These are phyloP conservation scores for Chelonus formosanus DNA, from an alignment of 2,888 invertebrate species.

Conservation along the genomic window DNA sequence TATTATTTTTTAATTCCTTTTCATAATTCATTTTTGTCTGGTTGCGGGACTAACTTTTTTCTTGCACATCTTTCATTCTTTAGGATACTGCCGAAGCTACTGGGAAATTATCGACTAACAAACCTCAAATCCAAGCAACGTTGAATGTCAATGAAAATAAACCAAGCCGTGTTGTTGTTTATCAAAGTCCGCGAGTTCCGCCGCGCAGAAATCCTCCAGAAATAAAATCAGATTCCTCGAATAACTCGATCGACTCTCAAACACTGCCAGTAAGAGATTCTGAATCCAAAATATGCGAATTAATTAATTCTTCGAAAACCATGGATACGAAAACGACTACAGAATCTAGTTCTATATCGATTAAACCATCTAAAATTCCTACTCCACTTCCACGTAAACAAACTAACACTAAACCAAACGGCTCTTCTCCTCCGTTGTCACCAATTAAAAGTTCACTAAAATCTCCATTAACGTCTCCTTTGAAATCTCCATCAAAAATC, in stretches of 20 bases:
- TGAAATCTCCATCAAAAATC: constrained; percentile 40
- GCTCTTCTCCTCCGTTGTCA: constrained; percentile 40
- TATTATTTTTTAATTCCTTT: not conserved
- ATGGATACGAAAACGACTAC: not conserved
- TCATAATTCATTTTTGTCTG: no score
- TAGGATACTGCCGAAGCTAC: constrained; percentile 61
- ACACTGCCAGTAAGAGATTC: not conserved
- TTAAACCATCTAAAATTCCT: constrained; percentile 56
- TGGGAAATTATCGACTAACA: constrained; percentile 59
- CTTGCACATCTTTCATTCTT: constrained; percentile 55
- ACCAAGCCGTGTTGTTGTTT: constrained; percentile 49
- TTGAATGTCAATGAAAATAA: constrained; percentile 42
- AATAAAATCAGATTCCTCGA: constrained; percentile 17
- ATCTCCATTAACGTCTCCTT: constrained; percentile 8
- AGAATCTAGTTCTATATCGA: constrained; percentile 1
- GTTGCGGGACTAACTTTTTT: no score
- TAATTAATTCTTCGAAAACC: constrained; percentile 29
- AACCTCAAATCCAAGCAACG: constrained; percentile 49
- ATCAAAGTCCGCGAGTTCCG: constrained; percentile 59
- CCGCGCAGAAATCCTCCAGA: constrained; percentile 55
- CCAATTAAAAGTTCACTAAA: constrained; percentile 5
- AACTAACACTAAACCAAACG: constrained; percentile 36
- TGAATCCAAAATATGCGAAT: constrained; percentile 18
- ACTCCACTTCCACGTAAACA: constrained; percentile 58
- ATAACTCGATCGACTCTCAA: not conserved